A percentile compares a stretch with the other conserved stretches of the same genome.
phyloP scores from a whole-genome alignment of 1,140 invertebrate species.

The Schlechtendalia chinensis region DNA sequence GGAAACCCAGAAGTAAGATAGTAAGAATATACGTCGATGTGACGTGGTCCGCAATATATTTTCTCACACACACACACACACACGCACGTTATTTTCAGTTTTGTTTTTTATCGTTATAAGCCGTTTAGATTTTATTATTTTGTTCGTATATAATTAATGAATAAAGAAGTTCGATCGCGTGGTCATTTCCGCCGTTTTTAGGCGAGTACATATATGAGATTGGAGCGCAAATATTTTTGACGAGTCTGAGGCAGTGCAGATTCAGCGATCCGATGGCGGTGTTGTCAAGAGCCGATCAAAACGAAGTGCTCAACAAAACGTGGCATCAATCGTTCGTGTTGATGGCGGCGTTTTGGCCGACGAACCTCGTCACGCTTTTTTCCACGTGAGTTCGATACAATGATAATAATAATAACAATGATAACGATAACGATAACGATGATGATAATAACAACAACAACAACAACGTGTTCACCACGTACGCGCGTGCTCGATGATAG shows the following conservation, averaged over 20 bases:
- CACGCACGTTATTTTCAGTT: too few species aligned
- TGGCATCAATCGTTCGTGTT: slow-evolving; percentile 65
- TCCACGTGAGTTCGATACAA: neutral
- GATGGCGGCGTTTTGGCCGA: slow-evolving; percentile 63
- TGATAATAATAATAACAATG: too few species aligned
- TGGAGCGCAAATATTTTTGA: slow-evolving; percentile 62
- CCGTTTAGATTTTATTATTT: too few species aligned
- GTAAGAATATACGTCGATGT: neutral
- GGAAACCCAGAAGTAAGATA: slow-evolving; percentile 19
- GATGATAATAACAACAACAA: too few species aligned
- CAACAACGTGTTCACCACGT: too few species aligned
- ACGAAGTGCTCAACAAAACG: slow-evolving; percentile 60
- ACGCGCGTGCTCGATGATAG: too few species aligned
- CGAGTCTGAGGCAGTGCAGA: slow-evolving; percentile 60
- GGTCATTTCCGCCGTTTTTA: neutral
- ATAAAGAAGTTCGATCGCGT: too few species aligned
- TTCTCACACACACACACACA: too few species aligned
- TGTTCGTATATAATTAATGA: too few species aligned
- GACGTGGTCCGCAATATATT: too few species aligned
- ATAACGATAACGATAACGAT: too few species aligned
- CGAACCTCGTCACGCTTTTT: slow-evolving; percentile 35
- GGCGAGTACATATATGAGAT: slow-evolving; percentile 54
- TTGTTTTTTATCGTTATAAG: too few species aligned
- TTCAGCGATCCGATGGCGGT: slow-evolving; percentile 59
- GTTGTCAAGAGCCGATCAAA: slow-evolving; percentile 59